Percentiles rank a stretch among this genome's conserved stretches.
Conservation (phyloP, 2,888 invertebrate species). For the Amblyjoppa proteus region DNA sequence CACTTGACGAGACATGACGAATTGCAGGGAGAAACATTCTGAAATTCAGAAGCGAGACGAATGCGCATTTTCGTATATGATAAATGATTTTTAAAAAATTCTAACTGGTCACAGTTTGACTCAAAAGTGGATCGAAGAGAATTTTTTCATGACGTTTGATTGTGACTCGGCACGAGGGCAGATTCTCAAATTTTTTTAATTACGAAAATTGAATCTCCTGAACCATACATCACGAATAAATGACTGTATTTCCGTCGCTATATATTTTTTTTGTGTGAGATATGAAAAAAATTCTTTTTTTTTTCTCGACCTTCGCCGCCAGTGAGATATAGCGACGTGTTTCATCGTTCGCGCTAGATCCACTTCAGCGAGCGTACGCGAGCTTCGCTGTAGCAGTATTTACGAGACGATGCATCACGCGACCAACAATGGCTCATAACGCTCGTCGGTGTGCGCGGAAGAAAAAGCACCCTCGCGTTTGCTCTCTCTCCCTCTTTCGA, state of each 20-base stretch:
- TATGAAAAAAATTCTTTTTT: slow-evolving; percentile 8
- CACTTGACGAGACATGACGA: not conserved
- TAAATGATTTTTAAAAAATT: not conserved
- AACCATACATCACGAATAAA: not conserved
- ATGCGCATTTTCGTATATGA: not conserved
- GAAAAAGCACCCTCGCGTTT: slow-evolving; percentile 74
- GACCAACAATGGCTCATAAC: slow-evolving; percentile 83
- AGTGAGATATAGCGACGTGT: slow-evolving; percentile 41
- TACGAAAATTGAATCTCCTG: not conserved
- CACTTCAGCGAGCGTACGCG: slow-evolving; percentile 50
- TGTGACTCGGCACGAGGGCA: not conserved
- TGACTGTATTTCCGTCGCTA: not conserved
- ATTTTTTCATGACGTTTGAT: not conserved
- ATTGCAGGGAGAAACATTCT: not conserved
- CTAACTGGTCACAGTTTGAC: not conserved
- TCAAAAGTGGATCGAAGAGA: not conserved
- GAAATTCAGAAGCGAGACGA: slow-evolving; percentile 1
- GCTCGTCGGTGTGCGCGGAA: slow-evolving; percentile 79
- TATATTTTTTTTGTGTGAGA: not conserved
- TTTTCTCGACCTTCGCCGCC: slow-evolving; percentile 28
- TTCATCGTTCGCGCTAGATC: slow-evolving; percentile 46
- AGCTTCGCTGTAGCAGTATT: slow-evolving; percentile 82
- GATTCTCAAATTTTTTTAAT: not conserved
- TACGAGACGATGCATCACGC: slow-evolving; percentile 84
- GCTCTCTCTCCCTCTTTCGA: slow-evolving; percentile 17